Percentiles rank a stretch among this genome's conserved stretches.
Evolutionary conservation across 2,113 vertebrate species (phyloP).

Genomic region (Callaeas wilsoni): DNA sequence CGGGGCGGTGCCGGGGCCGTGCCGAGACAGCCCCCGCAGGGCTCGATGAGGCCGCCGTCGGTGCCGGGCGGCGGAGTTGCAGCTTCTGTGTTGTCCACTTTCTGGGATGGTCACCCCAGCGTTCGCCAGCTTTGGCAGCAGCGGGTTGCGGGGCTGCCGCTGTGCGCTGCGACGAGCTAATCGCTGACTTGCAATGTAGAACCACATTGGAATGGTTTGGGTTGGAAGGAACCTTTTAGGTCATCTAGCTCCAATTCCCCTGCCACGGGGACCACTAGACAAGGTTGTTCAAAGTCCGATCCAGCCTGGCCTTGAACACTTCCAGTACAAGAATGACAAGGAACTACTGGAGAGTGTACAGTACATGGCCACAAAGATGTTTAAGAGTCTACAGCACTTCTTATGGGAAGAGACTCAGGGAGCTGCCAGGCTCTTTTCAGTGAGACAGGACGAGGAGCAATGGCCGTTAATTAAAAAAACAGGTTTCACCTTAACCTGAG

Average conservation of each 20-base stretch:
- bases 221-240: background rate
- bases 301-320: background rate
- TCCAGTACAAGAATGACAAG: background rate
- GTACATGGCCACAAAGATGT: background rate
- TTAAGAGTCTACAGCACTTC: background rate
- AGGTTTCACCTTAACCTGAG: background rate
- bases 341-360: background rate
- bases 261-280: background rate
- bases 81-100: fast-evolving
- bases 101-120: fast-evolving
- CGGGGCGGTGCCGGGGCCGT: no score
- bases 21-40: fast-evolving
- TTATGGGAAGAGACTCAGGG: background rate
- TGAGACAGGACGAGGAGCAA: no score
- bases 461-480: background rate
- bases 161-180: background rate
- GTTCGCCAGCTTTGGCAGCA: background rate
- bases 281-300: background rate
- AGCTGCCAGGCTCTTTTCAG: background rate
- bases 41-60: fast-evolving
- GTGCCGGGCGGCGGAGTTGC: fast-evolving
- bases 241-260: background rate
- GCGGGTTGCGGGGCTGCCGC: background rate
- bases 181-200: background rate
- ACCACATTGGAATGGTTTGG: background rate